Base-by-base conservation (phyloP, 2,113 vertebrate species). In the Numenius arquata region DNA sequence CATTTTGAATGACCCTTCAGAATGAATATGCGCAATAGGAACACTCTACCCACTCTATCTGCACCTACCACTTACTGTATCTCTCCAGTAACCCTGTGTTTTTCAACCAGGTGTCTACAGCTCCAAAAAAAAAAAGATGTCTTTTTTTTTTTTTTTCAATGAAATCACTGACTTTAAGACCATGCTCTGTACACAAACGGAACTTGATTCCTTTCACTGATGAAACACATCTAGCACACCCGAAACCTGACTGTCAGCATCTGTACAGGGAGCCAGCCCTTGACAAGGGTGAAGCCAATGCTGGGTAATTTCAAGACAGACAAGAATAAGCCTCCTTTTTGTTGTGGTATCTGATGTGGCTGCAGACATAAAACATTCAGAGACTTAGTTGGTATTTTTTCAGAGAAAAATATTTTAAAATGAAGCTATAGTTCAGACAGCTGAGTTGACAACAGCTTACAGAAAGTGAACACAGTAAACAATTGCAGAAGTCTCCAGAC, bases 391-490 rank as follows among this genome's bases (percentile, higher is more conserved):
- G 62, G 82, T 76, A 41, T 80, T 96, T 96, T 91, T 74, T 89
- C 89, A 90, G 71, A 96, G 82, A 53, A 97, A 95, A 96, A 79
- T 96, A 96, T 97, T 98, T 97, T 5, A 95, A 98, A 97, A 96
- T 59, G 50, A 96, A 97, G 88, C 53, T 96, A 88, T 92, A 91
- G 95, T 96, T 97, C 90, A 96, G 96, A 96, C 96, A 97, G 93
- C 90, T 95, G 92, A 95, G 68, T 80, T 97, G 96, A 98, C 96
- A 98, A 95, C 66, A 96, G 85, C 84, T 96, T 96, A 91, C 75
- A 95, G 93, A 94, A 88, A 95, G 74, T 59, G 92, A 97, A 90
- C 70, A 92, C 59, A 97, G 66, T 89, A 95, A 91, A 97, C 96
- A 96, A 85, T 94, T 94, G 86, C 63, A 93, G 93, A 96, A 95